Evolutionary conservation across 2,888 invertebrate genomes (phyloP).

Genomic region (Dioctria rufipes): DNA sequence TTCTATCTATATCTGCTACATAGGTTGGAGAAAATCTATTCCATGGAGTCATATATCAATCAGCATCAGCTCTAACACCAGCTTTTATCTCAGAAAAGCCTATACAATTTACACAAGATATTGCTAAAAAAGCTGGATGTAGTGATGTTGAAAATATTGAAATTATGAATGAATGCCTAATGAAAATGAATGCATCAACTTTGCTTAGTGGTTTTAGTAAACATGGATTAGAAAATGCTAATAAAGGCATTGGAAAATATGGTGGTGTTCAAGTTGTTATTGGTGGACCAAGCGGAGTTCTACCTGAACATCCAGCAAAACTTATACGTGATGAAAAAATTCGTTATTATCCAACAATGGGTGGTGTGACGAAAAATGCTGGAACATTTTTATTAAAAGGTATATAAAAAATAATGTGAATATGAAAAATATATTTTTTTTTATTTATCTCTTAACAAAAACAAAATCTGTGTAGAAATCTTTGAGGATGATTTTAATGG

Average conservation of each 20-base stretch:
- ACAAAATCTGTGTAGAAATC: constrained; percentile 62
- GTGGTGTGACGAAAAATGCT: constrained; percentile 72
- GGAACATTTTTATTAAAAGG: constrained; percentile 71
- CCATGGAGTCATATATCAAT: constrained; percentile 73
- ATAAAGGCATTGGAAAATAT: constrained; percentile 63
- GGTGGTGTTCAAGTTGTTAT: constrained; percentile 68
- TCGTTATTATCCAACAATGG: constrained; percentile 70
- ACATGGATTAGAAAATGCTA: constrained; percentile 64
- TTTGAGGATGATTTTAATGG: constrained; percentile 67
- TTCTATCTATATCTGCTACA: background rate
- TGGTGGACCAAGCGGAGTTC: constrained; percentile 68
- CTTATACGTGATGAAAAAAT: constrained; percentile 66
- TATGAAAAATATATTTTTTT: background rate
- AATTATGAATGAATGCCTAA: constrained; percentile 68
- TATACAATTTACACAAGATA: constrained; percentile 66
- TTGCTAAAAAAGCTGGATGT: constrained; percentile 69
- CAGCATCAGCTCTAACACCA: constrained; percentile 72
- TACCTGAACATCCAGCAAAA: constrained; percentile 68
- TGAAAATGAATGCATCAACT: constrained; percentile 67
- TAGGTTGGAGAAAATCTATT: constrained; percentile 71
- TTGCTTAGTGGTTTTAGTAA: constrained; percentile 68
- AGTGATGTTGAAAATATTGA: constrained; percentile 65
- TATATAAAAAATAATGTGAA: constrained; percentile 60
- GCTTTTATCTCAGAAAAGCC: constrained; percentile 72
- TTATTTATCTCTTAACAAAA: too few species aligned